Evolutionary conservation across 2,113 vertebrate genomes (phyloP).

Genomic region (Cyprinodon tularosa): DNA sequence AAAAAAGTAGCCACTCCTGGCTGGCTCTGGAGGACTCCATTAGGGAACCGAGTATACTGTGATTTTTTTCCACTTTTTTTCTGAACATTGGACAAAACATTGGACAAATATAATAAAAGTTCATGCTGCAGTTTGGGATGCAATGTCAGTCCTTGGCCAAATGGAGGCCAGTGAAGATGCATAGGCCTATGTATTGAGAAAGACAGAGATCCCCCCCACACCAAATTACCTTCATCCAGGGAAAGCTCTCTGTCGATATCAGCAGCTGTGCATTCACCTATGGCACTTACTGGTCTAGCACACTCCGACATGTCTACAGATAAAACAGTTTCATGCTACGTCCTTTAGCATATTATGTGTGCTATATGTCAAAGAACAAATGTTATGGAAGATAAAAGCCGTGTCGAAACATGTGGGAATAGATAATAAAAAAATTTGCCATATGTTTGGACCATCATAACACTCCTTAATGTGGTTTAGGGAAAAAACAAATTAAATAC

Average conservation of each 20-base stretch:
- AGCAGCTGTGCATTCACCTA: slow-evolving; percentile 20
- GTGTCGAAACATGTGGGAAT: slow-evolving; percentile 46
- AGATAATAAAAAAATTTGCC: slow-evolving; percentile 31
- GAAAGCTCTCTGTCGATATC: slow-evolving; percentile 59
- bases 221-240: slow-evolving; percentile 62
- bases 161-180: slow-evolving; percentile 75
- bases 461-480: slow-evolving; percentile 30
- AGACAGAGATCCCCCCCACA: slow-evolving; percentile 63
- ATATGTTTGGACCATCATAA: slow-evolving; percentile 7
- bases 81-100: slow-evolving; percentile 68
- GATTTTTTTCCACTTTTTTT: not conserved
- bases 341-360: slow-evolving; percentile 63
- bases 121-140: slow-evolving; percentile 55
- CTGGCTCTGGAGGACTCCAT: slow-evolving; percentile 65
- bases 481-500: slow-evolving; percentile 26
- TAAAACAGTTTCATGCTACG: slow-evolving; percentile 57
- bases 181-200: slow-evolving; percentile 70
- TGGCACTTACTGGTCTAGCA: slow-evolving; percentile 29
- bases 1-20: slow-evolving; percentile 54
- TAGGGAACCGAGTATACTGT: slow-evolving; percentile 63
- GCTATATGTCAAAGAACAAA: slow-evolving; percentile 42
- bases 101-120: slow-evolving; percentile 80
- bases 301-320: slow-evolving; percentile 27
- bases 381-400: slow-evolving; percentile 56
- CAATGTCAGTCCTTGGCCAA: slow-evolving; percentile 57